phyloP scores from a whole-genome alignment of 2,888 invertebrate species.

The Macrosoma leucophasiata region DNA sequence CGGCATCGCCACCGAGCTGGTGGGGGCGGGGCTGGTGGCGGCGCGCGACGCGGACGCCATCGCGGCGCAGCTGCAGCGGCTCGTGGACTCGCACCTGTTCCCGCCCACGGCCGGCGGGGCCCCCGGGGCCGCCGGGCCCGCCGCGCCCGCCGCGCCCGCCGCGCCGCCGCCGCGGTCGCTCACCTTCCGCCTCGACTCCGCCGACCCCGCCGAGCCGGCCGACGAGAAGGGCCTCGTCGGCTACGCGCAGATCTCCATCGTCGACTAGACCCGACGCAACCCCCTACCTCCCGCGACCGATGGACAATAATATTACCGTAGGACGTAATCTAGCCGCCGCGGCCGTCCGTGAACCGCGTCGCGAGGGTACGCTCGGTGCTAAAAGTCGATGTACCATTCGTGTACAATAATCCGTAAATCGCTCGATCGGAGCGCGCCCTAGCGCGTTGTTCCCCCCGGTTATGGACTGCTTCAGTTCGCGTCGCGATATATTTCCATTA shows the following conservation, averaged over 20 bases:
- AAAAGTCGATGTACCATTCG: too few relatives aligned
- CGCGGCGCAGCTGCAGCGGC: slow-evolving; percentile 92
- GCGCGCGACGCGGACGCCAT: slow-evolving; percentile 94
- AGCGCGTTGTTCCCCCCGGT: too few relatives aligned
- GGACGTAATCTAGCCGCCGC: too few relatives aligned
- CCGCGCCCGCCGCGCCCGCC: slow-evolving; percentile 79
- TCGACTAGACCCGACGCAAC: slow-evolving; percentile 76
- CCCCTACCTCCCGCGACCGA: slow-evolving; percentile 15
- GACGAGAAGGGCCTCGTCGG: slow-evolving; percentile 97
- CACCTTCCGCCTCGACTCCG: slow-evolving; percentile 87
- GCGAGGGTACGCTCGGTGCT: too few relatives aligned
- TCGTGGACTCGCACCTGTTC: slow-evolving; percentile 80
- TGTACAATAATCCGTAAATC: too few relatives aligned
- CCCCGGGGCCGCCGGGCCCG: slow-evolving; percentile 78
- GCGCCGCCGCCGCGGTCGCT: slow-evolving; percentile 79
- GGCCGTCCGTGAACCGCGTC: too few relatives aligned
- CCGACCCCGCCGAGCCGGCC: slow-evolving; percentile 79
- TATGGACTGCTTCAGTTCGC: too few relatives aligned
- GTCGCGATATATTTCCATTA: too few relatives aligned
- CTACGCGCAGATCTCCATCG: slow-evolving; percentile 97
- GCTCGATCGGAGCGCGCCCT: too few relatives aligned
- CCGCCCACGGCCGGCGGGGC: slow-evolving; percentile 64
- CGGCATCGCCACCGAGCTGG: slow-evolving; percentile 97
- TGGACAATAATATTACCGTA: slow-evolving; percentile 29
- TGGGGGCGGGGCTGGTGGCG: slow-evolving; percentile 97